phyloP scores from a whole-genome alignment of 2,888 invertebrate genomes.

The Sinopyrophorus schimmeli region DNA sequence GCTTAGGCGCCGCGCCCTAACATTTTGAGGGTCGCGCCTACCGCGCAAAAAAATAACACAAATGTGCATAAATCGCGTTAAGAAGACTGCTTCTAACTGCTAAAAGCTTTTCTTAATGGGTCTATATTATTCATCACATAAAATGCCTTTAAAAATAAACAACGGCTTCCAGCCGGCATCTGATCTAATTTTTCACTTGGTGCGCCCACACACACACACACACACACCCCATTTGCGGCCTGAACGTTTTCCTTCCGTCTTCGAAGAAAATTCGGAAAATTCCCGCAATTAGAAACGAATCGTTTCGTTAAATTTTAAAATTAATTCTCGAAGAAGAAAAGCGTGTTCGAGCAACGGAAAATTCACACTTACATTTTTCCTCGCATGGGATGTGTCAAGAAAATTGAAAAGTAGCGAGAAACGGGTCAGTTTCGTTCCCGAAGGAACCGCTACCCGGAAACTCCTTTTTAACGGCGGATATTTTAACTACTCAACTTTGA shows the following conservation, averaged over 20 bases:
- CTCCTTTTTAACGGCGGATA: constrained; percentile 25
- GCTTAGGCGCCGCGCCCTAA: too few species aligned
- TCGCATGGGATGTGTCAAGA: constrained; percentile 23
- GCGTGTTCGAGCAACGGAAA: too few species aligned
- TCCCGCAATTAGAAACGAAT: too few species aligned
- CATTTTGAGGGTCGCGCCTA: too few species aligned
- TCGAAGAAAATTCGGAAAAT: too few species aligned
- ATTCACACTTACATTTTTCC: constrained; percentile 14
- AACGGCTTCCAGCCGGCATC: constrained; percentile 41
- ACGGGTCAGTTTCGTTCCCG: constrained; percentile 22
- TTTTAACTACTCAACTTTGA: too few species aligned
- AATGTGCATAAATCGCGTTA: constrained; percentile 5
- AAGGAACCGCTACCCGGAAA: constrained; percentile 20
- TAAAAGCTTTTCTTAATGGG: constrained; percentile 48
- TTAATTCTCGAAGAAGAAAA: too few species aligned
- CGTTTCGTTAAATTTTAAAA: too few species aligned
- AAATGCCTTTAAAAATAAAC: constrained; percentile 46
- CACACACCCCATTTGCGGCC: neutral
- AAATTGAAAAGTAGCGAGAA: constrained; percentile 27
- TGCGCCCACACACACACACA: constrained; percentile 28
- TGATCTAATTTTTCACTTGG: constrained; percentile 46
- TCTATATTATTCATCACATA: constrained; percentile 48
- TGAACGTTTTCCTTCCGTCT: neutral
- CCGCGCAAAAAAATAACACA: constrained; percentile 7
- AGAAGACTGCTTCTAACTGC: constrained; percentile 30